Percentiles rank a stretch among this genome's conserved stretches.
phyloP scores from a whole-genome alignment of 1,140 invertebrate species.

The Caenorhabditis briggsae region DNA sequence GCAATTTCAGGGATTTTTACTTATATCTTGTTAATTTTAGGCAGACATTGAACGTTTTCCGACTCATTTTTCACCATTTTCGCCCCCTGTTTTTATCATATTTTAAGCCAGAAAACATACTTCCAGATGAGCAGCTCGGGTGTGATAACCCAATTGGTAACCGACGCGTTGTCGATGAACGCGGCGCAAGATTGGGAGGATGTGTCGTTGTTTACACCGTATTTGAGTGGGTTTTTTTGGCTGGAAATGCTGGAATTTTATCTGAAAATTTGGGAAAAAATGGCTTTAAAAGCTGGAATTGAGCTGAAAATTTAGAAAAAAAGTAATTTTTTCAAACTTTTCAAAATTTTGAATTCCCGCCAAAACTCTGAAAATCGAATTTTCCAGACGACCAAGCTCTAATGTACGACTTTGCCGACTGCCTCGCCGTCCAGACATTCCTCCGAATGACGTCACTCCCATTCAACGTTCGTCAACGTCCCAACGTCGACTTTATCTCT shows the following conservation, averaged over 20 bases:
- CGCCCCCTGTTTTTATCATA: too few species aligned
- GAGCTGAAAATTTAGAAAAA: background rate
- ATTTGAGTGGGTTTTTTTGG: slow-evolving; percentile 65
- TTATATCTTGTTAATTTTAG: too few species aligned
- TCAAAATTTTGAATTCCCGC: background rate
- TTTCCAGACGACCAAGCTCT: slow-evolving; percentile 75
- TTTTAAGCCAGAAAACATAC: background rate
- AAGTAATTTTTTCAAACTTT: too few species aligned
- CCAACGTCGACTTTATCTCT: slow-evolving; percentile 95
- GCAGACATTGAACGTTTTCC: too few species aligned
- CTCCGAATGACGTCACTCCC: slow-evolving; percentile 91
- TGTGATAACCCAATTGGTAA: slow-evolving; percentile 59
- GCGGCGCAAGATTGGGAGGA: slow-evolving; percentile 71
- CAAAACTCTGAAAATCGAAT: background rate
- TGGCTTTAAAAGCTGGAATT: too few species aligned
- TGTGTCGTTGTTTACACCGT: slow-evolving; percentile 71
- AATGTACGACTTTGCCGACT: slow-evolving; percentile 75
- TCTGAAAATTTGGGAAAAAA: too few species aligned
- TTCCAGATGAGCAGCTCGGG: slow-evolving; percentile 35
- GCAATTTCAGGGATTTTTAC: too few species aligned
- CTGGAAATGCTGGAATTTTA: too few species aligned
- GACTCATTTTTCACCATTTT: too few species aligned
- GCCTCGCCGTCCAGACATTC: slow-evolving; percentile 82
- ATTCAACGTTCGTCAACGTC: slow-evolving; percentile 83
- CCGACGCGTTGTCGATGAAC: slow-evolving; percentile 63